Evolutionary conservation across 2,113 vertebrate genomes (phyloP).

Genomic region (Gallinago media): DNA sequence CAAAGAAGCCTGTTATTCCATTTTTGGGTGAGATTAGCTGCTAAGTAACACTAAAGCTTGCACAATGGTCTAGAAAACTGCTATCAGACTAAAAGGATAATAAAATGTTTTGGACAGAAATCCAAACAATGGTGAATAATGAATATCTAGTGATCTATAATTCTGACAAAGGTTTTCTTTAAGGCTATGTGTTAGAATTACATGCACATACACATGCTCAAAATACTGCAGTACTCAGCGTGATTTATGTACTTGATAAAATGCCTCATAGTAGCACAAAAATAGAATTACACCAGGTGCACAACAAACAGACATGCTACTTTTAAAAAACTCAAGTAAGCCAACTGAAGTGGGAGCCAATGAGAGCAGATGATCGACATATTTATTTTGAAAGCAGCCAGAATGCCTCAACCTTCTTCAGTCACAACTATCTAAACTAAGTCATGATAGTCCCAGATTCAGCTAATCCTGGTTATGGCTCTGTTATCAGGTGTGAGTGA

Average conservation of each 20-base stretch:
- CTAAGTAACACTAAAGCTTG: background rate
- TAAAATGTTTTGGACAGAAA: constrained; percentile 42
- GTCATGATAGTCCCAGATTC: background rate
- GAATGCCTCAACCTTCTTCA: constrained; percentile 43
- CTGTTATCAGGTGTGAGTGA: background rate
- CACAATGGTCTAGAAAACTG: constrained; percentile 21
- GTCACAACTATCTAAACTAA: constrained; percentile 31
- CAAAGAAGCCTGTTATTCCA: background rate
- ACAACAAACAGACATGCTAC: constrained; percentile 1
- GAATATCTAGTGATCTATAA: background rate
- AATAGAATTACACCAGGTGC: constrained; percentile 48
- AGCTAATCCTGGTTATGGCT: background rate
- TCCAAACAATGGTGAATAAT: constrained; percentile 32
- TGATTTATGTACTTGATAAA: constrained; percentile 46
- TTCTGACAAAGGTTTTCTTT: constrained; percentile 39
- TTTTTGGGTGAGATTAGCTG: constrained; percentile 11
- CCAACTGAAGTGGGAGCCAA: constrained; percentile 24
- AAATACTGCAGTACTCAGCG: constrained; percentile 31
- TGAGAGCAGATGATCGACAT: constrained; percentile 46
- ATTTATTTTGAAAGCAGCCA: constrained; percentile 60
- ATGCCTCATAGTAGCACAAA: constrained; percentile 36
- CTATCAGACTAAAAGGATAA: constrained; percentile 40
- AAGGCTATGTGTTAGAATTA: constrained; percentile 24
- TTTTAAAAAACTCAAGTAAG: constrained; percentile 22
- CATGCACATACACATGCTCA: background rate